phyloP scores from a whole-genome alignment of 2,797 vertebrate genomes.

The Aphelocoma californica region DNA sequence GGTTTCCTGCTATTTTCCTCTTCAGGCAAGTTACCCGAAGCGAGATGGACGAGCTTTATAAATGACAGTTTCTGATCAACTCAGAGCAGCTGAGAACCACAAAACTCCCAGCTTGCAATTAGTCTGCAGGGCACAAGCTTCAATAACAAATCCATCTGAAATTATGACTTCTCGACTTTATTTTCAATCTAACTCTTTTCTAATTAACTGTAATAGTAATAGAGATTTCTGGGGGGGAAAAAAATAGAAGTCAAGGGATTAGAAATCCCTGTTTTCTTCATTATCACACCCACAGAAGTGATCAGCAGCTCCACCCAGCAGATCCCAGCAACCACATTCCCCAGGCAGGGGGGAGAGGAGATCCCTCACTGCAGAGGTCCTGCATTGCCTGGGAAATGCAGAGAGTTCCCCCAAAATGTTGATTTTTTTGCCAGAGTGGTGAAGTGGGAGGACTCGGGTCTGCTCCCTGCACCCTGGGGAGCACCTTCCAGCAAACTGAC shows the following conservation, averaged over 20 bases:
- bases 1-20: neutral
- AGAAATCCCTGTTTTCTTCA: neutral
- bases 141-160: neutral
- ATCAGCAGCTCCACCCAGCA: neutral
- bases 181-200: neutral
- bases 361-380: neutral
- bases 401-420: neutral
- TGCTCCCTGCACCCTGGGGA: fast-evolving
- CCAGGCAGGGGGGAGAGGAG: neutral
- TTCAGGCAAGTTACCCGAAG: neutral
- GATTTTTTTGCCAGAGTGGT: neutral
- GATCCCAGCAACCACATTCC: neutral
- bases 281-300: neutral
- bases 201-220: neutral
- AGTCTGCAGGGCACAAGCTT: neutral
- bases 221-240: neutral
- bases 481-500: fast-evolving
- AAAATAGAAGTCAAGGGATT: neutral
- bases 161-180: neutral
- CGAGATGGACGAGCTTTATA: neutral
- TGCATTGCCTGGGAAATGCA: neutral
- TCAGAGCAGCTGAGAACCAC: neutral
- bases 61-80: neutral
- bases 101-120: neutral
- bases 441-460: neutral